Evolutionary conservation across 64 coral and sea anemone species (phyloP), one percentile per base, ranked within the genome.

Genomic region (Dendrophyllia cribrosa): DNA sequence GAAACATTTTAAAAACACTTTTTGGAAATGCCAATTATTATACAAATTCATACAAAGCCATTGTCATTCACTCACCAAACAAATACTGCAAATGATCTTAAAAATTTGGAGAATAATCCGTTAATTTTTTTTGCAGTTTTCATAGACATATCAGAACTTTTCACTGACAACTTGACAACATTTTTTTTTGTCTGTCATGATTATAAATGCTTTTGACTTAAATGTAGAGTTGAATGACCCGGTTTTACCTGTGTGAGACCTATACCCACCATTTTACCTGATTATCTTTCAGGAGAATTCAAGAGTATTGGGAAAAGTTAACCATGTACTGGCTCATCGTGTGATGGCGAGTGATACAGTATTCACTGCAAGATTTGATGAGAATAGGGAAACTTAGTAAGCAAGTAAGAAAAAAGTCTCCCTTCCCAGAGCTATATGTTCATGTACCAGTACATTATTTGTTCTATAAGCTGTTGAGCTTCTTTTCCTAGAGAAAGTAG

Each of bases 261-360:
- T 93, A 93, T 93, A 93, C 91, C 91, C 91, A 93, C 91, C 91
- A 93, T 74, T 90, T 84, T 84, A 84, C 80, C 80, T 84, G 80
- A 84, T 67, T 84, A 82, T 82, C 56, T 60, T 84, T 67, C 62
- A 68, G 80, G 43, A 68, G 61, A 84, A 67, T 84, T 67, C 80
- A 84, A 84, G 80, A 84, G 80, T 84, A 84, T 51, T 84, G 43
- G 80, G 62, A 68, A 84, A 84, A 84, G 80, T 67, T 67, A 84
- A 84, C 80, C 80, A 84, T 48, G 80, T 65, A 84, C 80, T 84
- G 80, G 80, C 80, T 45, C 79, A 83, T 82, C 78, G 64, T 23
- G 45, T 65, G 80, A 84, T 84, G 80, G 80, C 63, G 80, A 84
- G 62, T 68, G 80, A 84, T 84, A 84, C 4, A 84, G 77, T 66